A percentile compares a stretch with the other conserved stretches of the same genome.
These are phyloP conservation scores for Ylistrum balloti DNA, from an alignment of 1,140 invertebrate species.

Conservation along the genomic window DNA sequence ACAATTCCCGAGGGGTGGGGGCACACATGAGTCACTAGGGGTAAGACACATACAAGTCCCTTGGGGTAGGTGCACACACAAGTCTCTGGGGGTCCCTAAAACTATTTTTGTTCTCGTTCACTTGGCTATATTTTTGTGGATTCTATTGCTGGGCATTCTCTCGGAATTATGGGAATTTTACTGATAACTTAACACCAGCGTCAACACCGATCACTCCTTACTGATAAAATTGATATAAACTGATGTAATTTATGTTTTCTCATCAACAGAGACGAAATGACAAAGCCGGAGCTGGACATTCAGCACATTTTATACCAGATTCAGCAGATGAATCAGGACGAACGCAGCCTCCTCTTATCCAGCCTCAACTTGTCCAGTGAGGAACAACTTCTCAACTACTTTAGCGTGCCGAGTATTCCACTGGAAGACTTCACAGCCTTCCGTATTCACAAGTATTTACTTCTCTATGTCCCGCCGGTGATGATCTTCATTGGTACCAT, in stretches of 20 bases:
- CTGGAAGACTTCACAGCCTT: background rate
- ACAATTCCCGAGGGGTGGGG: too few species aligned
- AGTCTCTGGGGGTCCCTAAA: too few species aligned
- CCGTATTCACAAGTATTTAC: conserved; percentile 64
- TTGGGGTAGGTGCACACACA: too few species aligned
- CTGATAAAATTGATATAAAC: too few species aligned
- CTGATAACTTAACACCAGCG: too few species aligned
- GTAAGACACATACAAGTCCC: too few species aligned
- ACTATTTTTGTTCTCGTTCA: too few species aligned
- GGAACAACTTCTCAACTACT: conserved; percentile 8
- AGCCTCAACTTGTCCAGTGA: background rate
- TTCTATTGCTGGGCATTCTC: too few species aligned
- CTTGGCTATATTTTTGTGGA: too few species aligned
- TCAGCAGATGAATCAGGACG: background rate
- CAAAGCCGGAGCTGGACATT: background rate
- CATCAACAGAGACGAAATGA: background rate
- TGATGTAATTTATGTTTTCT: background rate
- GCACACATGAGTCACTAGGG: too few species aligned
- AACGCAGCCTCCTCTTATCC: background rate
- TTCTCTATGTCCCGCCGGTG: conserved; percentile 74
- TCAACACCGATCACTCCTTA: too few species aligned
- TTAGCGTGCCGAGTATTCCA: background rate
- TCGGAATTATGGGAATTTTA: too few species aligned
- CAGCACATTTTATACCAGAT: background rate
- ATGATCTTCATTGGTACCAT: conserved; percentile 77